Conservation (phyloP, 2,888 invertebrate species). For the Cantharis rufa region DNA sequence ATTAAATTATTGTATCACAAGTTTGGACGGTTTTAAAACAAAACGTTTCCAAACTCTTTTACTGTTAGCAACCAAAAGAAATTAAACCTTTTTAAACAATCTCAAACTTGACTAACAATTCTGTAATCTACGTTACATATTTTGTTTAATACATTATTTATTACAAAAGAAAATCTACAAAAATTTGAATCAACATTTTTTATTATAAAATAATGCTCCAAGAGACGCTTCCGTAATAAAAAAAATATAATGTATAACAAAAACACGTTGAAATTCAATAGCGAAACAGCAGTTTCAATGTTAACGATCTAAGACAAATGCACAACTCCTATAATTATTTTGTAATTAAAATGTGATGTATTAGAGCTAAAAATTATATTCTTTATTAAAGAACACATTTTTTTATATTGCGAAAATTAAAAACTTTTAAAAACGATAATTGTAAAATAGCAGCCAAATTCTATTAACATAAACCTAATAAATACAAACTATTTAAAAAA, state of each 20-base stretch:
- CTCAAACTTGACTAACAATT: neutral
- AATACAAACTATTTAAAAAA: neutral
- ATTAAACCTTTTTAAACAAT: neutral
- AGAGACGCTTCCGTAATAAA: neutral
- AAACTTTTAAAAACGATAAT: neutral
- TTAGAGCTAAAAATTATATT: neutral
- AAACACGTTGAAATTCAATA: neutral
- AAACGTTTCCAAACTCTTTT: neutral
- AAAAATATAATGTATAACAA: neutral
- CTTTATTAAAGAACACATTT: neutral
- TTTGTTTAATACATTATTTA: neutral
- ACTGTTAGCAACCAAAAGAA: neutral
- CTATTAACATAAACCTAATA: neutral
- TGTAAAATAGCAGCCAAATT: neutral
- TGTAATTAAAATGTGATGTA: neutral
- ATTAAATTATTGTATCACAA: neutral
- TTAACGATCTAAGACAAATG: neutral
- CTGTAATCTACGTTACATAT: neutral
- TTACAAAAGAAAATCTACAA: neutral
- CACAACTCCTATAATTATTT: neutral
- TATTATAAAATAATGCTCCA: neutral
- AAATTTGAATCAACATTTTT: neutral
- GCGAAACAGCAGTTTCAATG: neutral
- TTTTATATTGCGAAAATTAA: neutral
- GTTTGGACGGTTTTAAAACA: conserved; percentile 1